Evolutionary conservation across 2,888 invertebrate genomes (phyloP).

Genomic region (Leptura quadrifasciata): DNA sequence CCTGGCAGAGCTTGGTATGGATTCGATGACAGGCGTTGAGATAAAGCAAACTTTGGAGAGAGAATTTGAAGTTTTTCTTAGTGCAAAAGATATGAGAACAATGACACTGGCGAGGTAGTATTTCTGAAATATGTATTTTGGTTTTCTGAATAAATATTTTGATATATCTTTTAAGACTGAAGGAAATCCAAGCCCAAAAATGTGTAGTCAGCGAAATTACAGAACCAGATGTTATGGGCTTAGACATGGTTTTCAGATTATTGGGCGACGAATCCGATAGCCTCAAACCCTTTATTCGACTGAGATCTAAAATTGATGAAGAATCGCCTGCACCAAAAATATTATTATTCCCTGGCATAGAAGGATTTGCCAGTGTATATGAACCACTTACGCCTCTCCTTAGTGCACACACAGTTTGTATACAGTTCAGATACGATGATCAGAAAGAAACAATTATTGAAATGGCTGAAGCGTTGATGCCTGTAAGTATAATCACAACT

Average conservation of each 20-base stretch:
- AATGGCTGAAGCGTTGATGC: no score
- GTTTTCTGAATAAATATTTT: neutral
- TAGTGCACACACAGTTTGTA: neutral
- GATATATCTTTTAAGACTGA: neutral
- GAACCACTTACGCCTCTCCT: neutral
- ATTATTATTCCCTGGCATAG: neutral
- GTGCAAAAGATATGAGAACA: conserved; percentile 89
- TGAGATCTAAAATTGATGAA: neutral
- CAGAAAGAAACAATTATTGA: no score
- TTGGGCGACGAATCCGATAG: neutral
- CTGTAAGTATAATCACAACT: no score
- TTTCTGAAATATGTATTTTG: neutral
- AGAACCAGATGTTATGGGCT: neutral
- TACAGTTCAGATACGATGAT: neutral
- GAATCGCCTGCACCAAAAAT: neutral
- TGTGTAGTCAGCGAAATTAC: neutral
- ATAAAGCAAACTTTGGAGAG: conserved; percentile 94
- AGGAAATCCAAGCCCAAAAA: neutral
- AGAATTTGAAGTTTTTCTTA: conserved; percentile 90
- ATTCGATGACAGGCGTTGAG: conserved; percentile 97
- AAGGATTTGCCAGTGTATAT: neutral
- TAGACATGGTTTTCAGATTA: neutral
- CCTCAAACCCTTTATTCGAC: neutral
- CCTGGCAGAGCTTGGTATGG: conserved; percentile 94
- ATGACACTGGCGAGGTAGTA: conserved; percentile 83